phyloP scores from a whole-genome alignment of 2,113 vertebrate species.

The Cettia cetti region DNA sequence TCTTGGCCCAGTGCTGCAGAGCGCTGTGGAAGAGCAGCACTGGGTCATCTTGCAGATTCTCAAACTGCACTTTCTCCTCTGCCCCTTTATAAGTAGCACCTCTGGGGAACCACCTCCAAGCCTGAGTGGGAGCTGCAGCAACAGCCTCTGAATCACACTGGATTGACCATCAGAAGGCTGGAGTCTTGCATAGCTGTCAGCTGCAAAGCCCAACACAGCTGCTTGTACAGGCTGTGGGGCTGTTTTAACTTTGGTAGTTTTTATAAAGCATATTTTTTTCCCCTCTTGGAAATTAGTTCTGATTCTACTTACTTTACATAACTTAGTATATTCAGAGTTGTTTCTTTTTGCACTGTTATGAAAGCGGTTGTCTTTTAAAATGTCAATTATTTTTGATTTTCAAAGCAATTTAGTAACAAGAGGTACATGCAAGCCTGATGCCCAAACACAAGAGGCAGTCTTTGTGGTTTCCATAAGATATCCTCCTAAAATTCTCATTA shows the following conservation, averaged over 20 bases:
- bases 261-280: neutral
- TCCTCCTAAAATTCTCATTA: neutral
- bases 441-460: neutral
- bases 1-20: neutral
- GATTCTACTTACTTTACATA: neutral
- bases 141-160: neutral
- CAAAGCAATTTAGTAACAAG: neutral
- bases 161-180: neutral
- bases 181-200: neutral
- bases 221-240: neutral
- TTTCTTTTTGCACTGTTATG: neutral
- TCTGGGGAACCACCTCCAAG: neutral
- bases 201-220: neutral
- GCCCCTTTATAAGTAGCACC: neutral
- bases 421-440: neutral
- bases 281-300: neutral
- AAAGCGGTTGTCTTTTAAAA: neutral
- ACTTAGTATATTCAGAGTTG: neutral
- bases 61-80: neutral
- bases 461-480: neutral
- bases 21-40: neutral
- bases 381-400: conserved; percentile 46
- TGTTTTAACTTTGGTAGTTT: neutral
- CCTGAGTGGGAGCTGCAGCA: neutral
- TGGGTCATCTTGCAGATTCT: neutral